These are phyloP conservation scores for Chaetorhynchus papuensis DNA, from an alignment of 2,113 vertebrate species.

Conservation along the genomic window DNA sequence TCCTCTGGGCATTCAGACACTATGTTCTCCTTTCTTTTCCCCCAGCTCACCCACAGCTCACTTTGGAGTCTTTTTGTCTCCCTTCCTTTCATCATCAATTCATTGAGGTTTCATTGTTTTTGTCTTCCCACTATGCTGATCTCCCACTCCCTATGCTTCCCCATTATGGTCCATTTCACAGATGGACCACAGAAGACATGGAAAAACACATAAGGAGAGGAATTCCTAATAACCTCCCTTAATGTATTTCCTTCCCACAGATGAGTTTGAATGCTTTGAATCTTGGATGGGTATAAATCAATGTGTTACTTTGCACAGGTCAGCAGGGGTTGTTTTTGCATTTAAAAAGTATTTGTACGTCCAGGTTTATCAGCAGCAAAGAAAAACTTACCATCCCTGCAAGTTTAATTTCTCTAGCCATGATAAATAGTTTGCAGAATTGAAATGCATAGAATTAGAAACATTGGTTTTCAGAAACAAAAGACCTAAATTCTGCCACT, in stretches of 20 bases:
- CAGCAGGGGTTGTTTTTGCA: background rate
- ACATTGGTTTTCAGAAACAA: background rate
- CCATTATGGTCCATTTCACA: background rate
- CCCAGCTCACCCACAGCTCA: background rate
- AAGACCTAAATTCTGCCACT: background rate
- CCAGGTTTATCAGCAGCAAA: background rate
- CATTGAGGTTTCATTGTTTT: conserved; percentile 21
- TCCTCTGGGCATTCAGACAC: background rate
- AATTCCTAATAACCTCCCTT: background rate
- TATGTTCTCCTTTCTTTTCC: background rate
- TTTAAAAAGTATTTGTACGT: background rate
- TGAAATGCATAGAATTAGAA: background rate
- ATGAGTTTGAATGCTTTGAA: background rate
- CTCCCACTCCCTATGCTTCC: background rate
- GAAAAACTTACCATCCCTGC: background rate
- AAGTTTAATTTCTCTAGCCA: background rate
- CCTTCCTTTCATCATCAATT: background rate
- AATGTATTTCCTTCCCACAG: background rate
- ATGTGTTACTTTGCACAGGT: background rate
- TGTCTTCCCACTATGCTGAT: background rate
- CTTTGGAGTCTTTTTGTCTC: background rate
- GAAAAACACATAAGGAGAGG: background rate
- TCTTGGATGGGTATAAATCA: background rate
- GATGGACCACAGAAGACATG: conserved; percentile 8
- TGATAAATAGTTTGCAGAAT: background rate